Base-by-base conservation (phyloP, 2,113 vertebrate genomes). In the Galemys pyrenaicus region DNA sequence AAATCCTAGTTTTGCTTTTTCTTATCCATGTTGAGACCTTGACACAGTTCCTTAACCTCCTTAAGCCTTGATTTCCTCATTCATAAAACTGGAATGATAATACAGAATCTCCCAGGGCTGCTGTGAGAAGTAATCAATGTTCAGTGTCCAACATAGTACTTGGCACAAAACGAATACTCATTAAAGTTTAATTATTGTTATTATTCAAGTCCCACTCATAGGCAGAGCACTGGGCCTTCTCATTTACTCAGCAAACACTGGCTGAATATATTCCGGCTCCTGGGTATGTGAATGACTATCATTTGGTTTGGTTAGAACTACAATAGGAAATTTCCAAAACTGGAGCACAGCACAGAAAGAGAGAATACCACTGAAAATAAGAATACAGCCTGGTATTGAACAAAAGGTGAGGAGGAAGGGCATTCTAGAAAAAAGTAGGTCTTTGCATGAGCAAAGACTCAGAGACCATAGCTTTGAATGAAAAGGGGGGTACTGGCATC, bases 41-140 rank as follows among this genome's bases (percentile, higher is more conserved):
- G 64, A 91, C 74, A 77, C 28, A 82, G 46, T 94, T 92, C 28
- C n/a, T 79, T 92, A 79, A 75, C n/a, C 39, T 92, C 94, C 44
- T 20, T 56, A 80, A 56, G 5, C 54, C 26, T 91, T 44, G 58
- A 81, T 51, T 88, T 77, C 56, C 62, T 89, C 44, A 32, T 62
- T 74, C 85, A 12, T 71, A 85, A 79, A 75, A 85, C 3, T 0
- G 0, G n/a, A 80, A 79, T 84, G 64, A 37, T 56, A 64, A 62
- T 11, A 83, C 9, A 41, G 60, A 19, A 60, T 70, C 35, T 74
- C 30, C 20, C 20, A 37, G 51, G 26, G 24, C 3, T 95, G 37
- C 37, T 17, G 6, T 87, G 35, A 86, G 41, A 94, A 92, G 58
- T 62, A 84, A 58, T 81, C 15, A 73, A 13, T 62, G 35, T 9